Base-by-base conservation (phyloP, 2,797 vertebrate species). In the Rhynchotus rufescens region DNA sequence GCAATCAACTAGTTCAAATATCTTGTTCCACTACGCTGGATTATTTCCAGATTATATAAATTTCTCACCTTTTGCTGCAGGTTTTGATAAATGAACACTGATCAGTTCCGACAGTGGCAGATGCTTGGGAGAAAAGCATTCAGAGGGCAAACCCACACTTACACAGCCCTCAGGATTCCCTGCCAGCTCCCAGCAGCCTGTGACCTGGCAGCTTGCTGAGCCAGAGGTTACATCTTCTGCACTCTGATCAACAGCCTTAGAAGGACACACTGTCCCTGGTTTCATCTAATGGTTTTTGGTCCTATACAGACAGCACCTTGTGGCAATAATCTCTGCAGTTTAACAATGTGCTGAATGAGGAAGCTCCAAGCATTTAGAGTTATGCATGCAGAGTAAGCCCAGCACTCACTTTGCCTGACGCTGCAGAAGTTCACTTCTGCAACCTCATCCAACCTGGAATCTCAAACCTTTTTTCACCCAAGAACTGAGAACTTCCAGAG, bases 241-340 rank as follows among this genome's bases (percentile, higher is more conserved):
- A 1, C 36, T 12, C 82, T 85, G 91, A 49, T 93, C 84, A 92
- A 92, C 85, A 80, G 61, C 80, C 94, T 87, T 89, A 89, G 91
- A 92, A 93, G 92, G 89, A 87, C 73, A 79, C 68, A 21, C 87
- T 72, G 91, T 87, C 80, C 84, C 92, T 12, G 32, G 57, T 54
- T 57, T 40, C 76, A 73, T 85, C 54, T 51, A 19, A 32, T 21
- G 42, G 9, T 4, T 90, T 74, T 32, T 73, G 45, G 72, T 59
- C 77, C 57, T 72, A 36, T 44, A 67, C 83, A 13, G 16, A 59
- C 76, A 80, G 82, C 52, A 8, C 17, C 57, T 56, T 2, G 4
- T 26, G 62, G 74, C 68, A 69, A 59, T 32, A n/a, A 79, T 56
- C 56, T 69, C 26, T 15, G 81, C n/a, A 56, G 38, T 8, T 21